Evolutionary conservation across 2,113 vertebrate species (phyloP).

Genomic region (Myxocyprinus asiaticus): DNA sequence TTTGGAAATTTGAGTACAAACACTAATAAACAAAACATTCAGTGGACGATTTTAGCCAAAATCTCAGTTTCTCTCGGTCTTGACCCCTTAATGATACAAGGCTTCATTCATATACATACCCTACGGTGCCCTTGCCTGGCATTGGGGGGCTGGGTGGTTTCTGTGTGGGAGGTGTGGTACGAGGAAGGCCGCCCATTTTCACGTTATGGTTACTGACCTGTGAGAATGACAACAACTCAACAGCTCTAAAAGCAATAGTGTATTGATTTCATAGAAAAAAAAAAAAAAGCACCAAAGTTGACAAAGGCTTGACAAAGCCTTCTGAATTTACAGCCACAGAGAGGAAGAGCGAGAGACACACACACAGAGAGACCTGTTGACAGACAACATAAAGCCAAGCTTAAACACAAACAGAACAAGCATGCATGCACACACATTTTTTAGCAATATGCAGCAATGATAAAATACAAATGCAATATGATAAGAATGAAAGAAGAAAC

Average conservation of each 20-base stretch:
- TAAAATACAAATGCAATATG: slow-evolving; percentile 2
- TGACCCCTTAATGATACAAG: no score
- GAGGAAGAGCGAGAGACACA: not conserved
- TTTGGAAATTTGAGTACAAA: not conserved
- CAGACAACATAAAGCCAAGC: not conserved
- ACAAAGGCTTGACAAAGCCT: no score
- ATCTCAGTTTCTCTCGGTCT: no score
- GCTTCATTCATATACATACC: slow-evolving; percentile 74
- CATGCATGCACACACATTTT: not conserved
- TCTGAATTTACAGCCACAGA: no score
- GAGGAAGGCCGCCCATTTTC: slow-evolving; percentile 89
- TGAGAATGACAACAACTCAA: not conserved
- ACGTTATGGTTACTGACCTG: slow-evolving; percentile 90
- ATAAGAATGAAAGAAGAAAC: slow-evolving; percentile 6
- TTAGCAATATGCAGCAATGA: slow-evolving; percentile 11
- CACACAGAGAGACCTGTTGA: not conserved
- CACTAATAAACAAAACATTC: no score
- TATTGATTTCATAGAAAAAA: not conserved
- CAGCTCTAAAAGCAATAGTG: not conserved
- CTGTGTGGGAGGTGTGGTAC: slow-evolving; percentile 90
- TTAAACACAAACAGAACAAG: slow-evolving; percentile 32
- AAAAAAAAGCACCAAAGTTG: not conserved
- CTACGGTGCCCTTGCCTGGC: slow-evolving; percentile 89
- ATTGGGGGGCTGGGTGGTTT: slow-evolving; percentile 93
- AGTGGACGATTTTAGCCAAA: no score